These are phyloP conservation scores for Nemotelus nigrinus DNA, from an alignment of 2,888 invertebrate genomes.

Conservation along the genomic window DNA sequence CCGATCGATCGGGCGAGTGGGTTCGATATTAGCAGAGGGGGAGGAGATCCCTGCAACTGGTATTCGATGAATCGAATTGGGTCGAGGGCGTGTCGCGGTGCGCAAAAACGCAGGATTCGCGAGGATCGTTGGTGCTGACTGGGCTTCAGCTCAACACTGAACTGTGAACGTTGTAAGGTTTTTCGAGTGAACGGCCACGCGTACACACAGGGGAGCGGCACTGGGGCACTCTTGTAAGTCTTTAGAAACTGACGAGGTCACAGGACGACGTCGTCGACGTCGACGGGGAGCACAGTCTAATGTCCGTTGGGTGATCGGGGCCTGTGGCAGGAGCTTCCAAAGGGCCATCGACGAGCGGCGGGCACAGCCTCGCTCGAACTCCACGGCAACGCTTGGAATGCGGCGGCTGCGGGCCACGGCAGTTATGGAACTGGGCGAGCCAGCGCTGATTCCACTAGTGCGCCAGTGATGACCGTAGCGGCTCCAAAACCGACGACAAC, in stretches of 20 bases:
- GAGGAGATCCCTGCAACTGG: slow-evolving; percentile 25
- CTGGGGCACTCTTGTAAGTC: slow-evolving; percentile 20
- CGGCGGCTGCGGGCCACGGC: slow-evolving; percentile 15
- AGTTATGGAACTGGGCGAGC: slow-evolving; percentile 14
- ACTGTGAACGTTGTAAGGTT: slow-evolving; percentile 11
- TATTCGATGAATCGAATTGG: slow-evolving; percentile 31
- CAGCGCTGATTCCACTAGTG: slow-evolving; percentile 16
- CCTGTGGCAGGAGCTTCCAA: slow-evolving; percentile 12
- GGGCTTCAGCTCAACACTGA: not conserved
- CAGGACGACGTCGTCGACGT: not conserved
- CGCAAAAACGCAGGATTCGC: not conserved
- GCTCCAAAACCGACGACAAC: slow-evolving; percentile 8
- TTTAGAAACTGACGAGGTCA: not conserved
- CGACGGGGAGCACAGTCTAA: not conserved
- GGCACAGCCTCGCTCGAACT: slow-evolving; percentile 16
- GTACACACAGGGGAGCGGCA: not conserved
- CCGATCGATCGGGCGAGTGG: slow-evolving; percentile 24
- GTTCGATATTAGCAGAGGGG: not conserved
- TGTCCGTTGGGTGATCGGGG: slow-evolving; percentile 10
- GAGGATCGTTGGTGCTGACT: not conserved
- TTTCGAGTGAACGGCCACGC: not conserved
- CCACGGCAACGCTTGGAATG: slow-evolving; percentile 33
- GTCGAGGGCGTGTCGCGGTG: slow-evolving; percentile 27
- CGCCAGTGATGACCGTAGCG: slow-evolving; percentile 32
- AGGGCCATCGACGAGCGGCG: slow-evolving; percentile 39